Evolutionary conservation across 2,113 vertebrate genomes (phyloP), one percentile per base, ranked within the genome.

Genomic region (Tragulus kanchil): DNA sequence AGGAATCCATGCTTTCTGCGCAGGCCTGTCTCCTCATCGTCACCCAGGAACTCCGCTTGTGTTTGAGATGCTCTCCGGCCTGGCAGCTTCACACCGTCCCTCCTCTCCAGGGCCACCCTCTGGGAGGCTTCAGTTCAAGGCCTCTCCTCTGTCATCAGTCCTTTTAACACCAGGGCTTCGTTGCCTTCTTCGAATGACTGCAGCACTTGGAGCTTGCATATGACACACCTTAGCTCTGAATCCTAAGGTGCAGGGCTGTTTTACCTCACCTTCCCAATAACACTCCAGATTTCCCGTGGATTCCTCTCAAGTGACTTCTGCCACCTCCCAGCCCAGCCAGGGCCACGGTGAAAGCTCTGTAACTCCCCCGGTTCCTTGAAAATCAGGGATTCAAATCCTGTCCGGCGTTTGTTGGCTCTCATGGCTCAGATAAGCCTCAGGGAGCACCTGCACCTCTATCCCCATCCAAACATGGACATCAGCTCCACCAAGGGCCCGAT

Each of bases 221-320:
- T 0, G 9, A 31, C 65, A 86, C 9, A 52, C 17, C 11, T 71
- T 11, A 87, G 59, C 36, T 31, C 59, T 90, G n/a, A 83, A 83
- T 48, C 58, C 61, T 8, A 6, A 5, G 16, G 5, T 5, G 12
- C 64, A 50, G 36, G 19, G 45, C 56, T 23, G 4, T 42, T 61
- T 90, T 16, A 16, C 58, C 85, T 50, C 54, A 3, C 77, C 73
- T 81, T 64, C 77, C 82, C 62, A 84, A 42, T 14, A 48, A 90
- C 78, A 45, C 31, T 8, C 25, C 26, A 6, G 2, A 42, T 28
- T 75, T 23, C 58, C n/a, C 0, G 4, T 5, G 6, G 12, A 10
- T 9, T 69, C 52, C 81, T 58, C n/a, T 58, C 28, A 2, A 2
- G 14, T 26, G 93, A 31, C 17, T 13, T 31, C 50, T 26, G 4